Evolutionary conservation across 2,113 vertebrate genomes (phyloP).

Genomic region (Buteo buteo): DNA sequence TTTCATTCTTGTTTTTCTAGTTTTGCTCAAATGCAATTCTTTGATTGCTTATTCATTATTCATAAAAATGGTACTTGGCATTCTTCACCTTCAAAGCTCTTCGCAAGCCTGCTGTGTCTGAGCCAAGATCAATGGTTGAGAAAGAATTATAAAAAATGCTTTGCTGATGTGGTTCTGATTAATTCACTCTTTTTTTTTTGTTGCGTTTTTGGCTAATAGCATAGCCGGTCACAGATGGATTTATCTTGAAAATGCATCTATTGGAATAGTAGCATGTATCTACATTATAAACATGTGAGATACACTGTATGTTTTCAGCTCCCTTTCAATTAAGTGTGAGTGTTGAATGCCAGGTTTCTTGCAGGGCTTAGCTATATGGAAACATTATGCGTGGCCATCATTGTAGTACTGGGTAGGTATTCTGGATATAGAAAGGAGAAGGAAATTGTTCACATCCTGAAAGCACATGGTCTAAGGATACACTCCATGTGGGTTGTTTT

Average conservation of each 20-base stretch:
- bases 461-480: background rate
- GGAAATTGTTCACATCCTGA: background rate
- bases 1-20: constrained; percentile 25
- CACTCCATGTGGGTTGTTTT: background rate
- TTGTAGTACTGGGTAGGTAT: background rate
- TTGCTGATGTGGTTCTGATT: background rate
- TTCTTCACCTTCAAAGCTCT: constrained; percentile 37
- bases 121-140: constrained; percentile 41
- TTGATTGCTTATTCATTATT: constrained; percentile 57
- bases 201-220: background rate
- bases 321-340: background rate
- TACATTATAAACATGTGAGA: background rate
- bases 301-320: background rate
- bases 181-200: background rate
- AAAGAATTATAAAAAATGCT: background rate
- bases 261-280: background rate
- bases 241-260: background rate
- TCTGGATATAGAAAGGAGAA: background rate
- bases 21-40: constrained; percentile 24
- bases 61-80: constrained; percentile 26
- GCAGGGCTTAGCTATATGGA: background rate
- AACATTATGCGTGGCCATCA: background rate
- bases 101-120: constrained; percentile 16
- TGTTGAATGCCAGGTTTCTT: background rate
- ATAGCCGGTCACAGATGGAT: background rate